Evolutionary conservation across 2,113 vertebrate genomes (phyloP), one percentile per base, ranked within the genome.

Genomic region (Elgaria multicarinata): DNA sequence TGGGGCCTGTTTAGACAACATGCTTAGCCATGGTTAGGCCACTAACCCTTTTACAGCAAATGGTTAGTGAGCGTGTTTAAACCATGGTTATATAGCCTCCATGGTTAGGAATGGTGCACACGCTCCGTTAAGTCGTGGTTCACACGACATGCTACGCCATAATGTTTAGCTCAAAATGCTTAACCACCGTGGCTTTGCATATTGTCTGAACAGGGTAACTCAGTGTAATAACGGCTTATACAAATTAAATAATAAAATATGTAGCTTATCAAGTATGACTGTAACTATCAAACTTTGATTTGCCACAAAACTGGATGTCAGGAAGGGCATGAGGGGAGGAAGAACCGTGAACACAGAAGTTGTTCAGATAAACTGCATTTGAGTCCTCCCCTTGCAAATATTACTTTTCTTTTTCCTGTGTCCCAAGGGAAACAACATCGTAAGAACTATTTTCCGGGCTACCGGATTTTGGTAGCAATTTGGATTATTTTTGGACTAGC

Each of bases 401-500:
- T 22, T 24, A 14, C 6, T 55, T 42, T 85, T 93, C 86, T 81
- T 94, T 46, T 39, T 82, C 50, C 58, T 76, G 90, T 93, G 36
- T 28, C 36, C 92, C 76, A 91, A 97, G 96, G 89, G 79, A 89
- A 90, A 85, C 91, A 93, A 74, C 83, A 92, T 89, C 84, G 9
- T 87, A 95, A 80, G 67, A 90, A 88, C 26, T 96, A 95, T 76
- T 92, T 92, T 44, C 64, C 75, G 39, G 94, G 93, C 76, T 97
- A 97, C 55, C 58, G 92, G 75, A 44, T 33, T 0, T 46, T 97
- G 1, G 92, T 95, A 78, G 92, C 92, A 6, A 93, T 96, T 91
- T 97, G 97, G 97, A 96, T 95, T 91, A 86, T 95, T 20, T 97
- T 96, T 12, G 96, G 96, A 36, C 96, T 97, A 89, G 93, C 95